Percentiles rank a stretch among this genome's conserved stretches.
Conservation (phyloP, 2,797 vertebrate genomes). For the Neopelma chrysocephalum region DNA sequence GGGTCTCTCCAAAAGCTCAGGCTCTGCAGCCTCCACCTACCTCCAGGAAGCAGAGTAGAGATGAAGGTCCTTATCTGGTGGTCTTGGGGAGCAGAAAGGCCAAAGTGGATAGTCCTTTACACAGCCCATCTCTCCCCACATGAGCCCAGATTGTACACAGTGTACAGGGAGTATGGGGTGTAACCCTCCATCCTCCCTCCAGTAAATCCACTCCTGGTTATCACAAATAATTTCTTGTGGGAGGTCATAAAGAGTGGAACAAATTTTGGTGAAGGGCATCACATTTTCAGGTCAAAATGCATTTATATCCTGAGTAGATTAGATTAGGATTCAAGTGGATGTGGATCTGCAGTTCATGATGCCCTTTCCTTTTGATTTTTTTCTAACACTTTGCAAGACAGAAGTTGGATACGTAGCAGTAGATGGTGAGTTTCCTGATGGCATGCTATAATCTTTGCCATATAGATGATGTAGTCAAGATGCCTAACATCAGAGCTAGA, state of each 20-base stretch:
- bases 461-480: background rate
- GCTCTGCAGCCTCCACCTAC: fast-evolving
- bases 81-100: background rate
- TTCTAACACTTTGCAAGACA: background rate
- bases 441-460: background rate
- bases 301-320: background rate
- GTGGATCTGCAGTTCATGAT: background rate
- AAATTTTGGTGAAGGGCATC: background rate
- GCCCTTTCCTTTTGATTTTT: background rate
- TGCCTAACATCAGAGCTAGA: background rate
- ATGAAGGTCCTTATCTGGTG: background rate
- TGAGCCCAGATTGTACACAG: fast-evolving
- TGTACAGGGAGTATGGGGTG: background rate
- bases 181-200: background rate
- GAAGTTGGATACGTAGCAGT: background rate
- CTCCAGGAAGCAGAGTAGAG: background rate
- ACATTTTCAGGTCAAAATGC: background rate
- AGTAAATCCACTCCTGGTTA: background rate
- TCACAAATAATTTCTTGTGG: background rate
- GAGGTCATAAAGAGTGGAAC: background rate
- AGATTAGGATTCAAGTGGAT: background rate
- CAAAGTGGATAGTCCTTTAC: fast-evolving
- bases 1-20: background rate
- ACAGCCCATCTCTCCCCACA: fast-evolving
- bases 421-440: background rate